These are phyloP conservation scores for Rousettus madagascariensis DNA, from an alignment of 2,797 vertebrate genomes.

Conservation along the genomic window DNA sequence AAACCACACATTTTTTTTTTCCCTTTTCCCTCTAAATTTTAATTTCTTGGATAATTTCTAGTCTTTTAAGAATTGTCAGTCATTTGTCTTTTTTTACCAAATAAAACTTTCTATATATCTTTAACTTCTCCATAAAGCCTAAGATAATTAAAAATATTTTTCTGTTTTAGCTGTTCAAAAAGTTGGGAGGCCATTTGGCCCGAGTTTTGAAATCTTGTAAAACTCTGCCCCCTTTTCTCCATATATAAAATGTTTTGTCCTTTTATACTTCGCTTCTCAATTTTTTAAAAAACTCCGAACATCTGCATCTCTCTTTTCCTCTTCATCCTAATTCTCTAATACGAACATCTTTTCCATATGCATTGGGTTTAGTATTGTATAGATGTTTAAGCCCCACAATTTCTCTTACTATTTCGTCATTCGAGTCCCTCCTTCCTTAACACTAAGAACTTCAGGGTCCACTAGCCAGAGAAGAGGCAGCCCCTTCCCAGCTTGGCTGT, in stretches of 20 bases:
- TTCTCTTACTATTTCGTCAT: neutral
- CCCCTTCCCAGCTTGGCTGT: too few species aligned
- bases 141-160: neutral
- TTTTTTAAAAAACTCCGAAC: neutral
- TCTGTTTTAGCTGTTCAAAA: neutral
- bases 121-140: neutral
- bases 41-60: neutral
- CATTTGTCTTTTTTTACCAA: neutral
- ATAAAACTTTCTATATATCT: neutral
- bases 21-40: neutral
- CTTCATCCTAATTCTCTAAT: neutral
- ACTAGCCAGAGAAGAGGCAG: neutral
- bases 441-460: neutral
- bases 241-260: neutral
- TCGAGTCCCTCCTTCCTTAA: neutral
- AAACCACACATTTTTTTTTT: neutral
- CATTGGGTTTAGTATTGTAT: neutral
- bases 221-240: neutral
- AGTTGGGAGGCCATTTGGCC: neutral
- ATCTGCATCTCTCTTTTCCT: neutral
- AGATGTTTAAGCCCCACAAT: neutral
- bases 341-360: neutral
- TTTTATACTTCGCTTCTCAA: neutral
- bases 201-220: neutral
- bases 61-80: neutral